Evolutionary conservation across 2,113 vertebrate species (phyloP), one percentile per base, ranked within the genome.

Genomic region (Solea senegalensis): DNA sequence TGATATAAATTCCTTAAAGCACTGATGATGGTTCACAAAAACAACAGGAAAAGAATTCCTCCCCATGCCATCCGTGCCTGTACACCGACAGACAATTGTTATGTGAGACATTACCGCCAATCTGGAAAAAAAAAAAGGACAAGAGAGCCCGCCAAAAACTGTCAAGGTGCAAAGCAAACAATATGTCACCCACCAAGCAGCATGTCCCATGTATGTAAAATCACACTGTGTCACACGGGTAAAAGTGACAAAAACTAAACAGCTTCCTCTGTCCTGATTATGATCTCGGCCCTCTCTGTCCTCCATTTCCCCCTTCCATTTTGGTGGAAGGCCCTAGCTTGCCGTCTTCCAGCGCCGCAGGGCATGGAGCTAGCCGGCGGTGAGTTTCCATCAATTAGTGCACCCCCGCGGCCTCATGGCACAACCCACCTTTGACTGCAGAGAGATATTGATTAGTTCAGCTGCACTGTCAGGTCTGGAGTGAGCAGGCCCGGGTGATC

Each of bases 341-440:
- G 67, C 90, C 89, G 65, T 90, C 90, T 94, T 92, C 90, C 86
- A 95, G 94, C 92, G 95, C 96, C 95, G 15, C 89, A 93, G 97
- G 96, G 95, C 90, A 86, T 90, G 86, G 78, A 90, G 88, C 87
- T 94, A 95, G 95, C 94, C 93, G 89, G 91, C 92, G 94, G 95
- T 94, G 95, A 94, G 94, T 95, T 96, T 95, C 94, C 92, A 95
- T 97, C 96, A 97, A 97, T 98, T 97, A 97, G 95, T 85, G 90
- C 92, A 94, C 92, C 92, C 94, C 95, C 81, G 92, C 89, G 92
- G 95, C 91, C 94, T 94, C 93, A 80, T 94, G 92, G 94, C 90
- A 93, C 94, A 93, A 94, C 89, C 89, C 89, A 92, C 84, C 78
- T 96, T 95, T 95, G 93, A 94, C 95, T 93, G 90, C 92, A 91